These are phyloP conservation scores for Nomada lathburiana DNA, from an alignment of 2,888 invertebrate species.

Conservation along the genomic window DNA sequence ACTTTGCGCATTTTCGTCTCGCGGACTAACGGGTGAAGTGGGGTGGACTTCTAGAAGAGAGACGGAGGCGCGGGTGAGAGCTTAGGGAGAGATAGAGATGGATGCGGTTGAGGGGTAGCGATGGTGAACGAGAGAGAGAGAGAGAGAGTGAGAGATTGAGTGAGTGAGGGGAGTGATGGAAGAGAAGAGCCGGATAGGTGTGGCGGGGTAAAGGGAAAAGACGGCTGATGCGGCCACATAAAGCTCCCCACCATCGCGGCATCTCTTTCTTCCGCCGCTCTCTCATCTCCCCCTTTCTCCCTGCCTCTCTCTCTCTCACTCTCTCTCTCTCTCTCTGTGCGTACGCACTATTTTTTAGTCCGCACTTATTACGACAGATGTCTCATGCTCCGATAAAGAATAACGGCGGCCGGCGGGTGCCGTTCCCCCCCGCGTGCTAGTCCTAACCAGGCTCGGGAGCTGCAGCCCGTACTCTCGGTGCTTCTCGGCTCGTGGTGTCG, in stretches of 20 bases:
- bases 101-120: conserved; percentile 9
- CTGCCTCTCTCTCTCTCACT: conserved; percentile 40
- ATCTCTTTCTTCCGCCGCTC: conserved; percentile 56
- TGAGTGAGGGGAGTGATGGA: conserved; percentile 39
- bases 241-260: conserved; percentile 70
- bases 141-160: conserved; percentile 32
- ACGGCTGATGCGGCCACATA: conserved; percentile 70
- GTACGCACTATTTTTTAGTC: conserved; percentile 89
- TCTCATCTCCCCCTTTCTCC: conserved; percentile 61
- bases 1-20: conserved; percentile 87
- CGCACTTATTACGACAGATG: conserved; percentile 88
- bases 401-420: conserved; percentile 72
- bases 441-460: conserved; percentile 76
- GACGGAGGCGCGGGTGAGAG: conserved; percentile 22
- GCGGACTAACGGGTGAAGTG: conserved; percentile 61
- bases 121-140: conserved; percentile 30
- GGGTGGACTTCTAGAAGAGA: conserved; percentile 74
- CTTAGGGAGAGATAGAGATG: conserved; percentile 38
- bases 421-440: conserved; percentile 71
- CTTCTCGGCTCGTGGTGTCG: conserved; percentile 66
- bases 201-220: conserved; percentile 63
- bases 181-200: conserved; percentile 32
- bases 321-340: conserved; percentile 73
- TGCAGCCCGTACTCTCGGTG: conserved; percentile 68
- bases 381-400: conserved; percentile 86